Conservation (phyloP, 2,888 invertebrate genomes). For the Teinopalpus imperialis region DNA sequence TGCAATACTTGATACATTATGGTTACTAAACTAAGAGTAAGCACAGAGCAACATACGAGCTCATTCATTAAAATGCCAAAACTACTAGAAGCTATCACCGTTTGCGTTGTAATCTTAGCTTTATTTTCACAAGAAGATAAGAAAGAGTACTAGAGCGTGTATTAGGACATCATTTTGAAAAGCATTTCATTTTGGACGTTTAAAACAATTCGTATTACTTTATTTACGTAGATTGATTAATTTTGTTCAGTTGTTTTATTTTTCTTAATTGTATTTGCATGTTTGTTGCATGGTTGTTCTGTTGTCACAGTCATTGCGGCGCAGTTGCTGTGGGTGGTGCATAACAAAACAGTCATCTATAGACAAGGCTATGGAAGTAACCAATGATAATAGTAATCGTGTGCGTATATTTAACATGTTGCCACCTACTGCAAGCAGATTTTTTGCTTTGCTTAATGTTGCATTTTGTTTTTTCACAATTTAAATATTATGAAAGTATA, state of each 20-base stretch:
- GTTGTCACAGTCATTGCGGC: slow-evolving; percentile 71
- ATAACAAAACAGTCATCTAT: slow-evolving; percentile 50
- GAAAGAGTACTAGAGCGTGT: too few species aligned
- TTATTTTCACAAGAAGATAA: too few species aligned
- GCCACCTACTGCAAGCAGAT: slow-evolving; percentile 29
- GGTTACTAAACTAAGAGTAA: too few species aligned
- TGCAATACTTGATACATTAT: too few species aligned
- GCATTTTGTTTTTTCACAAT: slow-evolving; percentile 21
- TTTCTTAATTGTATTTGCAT: slow-evolving; percentile 50
- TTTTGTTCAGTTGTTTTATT: slow-evolving; percentile 29
- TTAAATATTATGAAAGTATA: slow-evolving; percentile 2
- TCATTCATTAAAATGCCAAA: too few species aligned
- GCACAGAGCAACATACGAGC: too few species aligned
- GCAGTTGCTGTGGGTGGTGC: slow-evolving; percentile 72
- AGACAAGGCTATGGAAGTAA: slow-evolving; percentile 58
- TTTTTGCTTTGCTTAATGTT: slow-evolving; percentile 27
- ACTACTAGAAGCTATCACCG: too few species aligned
- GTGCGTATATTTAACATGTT: slow-evolving; percentile 59
- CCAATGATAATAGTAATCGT: slow-evolving; percentile 50
- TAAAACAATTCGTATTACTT: neutral
- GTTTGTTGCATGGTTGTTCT: slow-evolving; percentile 71
- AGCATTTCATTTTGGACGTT: too few species aligned
- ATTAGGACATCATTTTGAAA: too few species aligned
- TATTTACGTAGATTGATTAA: slow-evolving; percentile 17
- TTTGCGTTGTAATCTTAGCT: too few species aligned